These are phyloP conservation scores for Karalla daura DNA, from an alignment of 2,797 vertebrate genomes.

Conservation along the genomic window DNA sequence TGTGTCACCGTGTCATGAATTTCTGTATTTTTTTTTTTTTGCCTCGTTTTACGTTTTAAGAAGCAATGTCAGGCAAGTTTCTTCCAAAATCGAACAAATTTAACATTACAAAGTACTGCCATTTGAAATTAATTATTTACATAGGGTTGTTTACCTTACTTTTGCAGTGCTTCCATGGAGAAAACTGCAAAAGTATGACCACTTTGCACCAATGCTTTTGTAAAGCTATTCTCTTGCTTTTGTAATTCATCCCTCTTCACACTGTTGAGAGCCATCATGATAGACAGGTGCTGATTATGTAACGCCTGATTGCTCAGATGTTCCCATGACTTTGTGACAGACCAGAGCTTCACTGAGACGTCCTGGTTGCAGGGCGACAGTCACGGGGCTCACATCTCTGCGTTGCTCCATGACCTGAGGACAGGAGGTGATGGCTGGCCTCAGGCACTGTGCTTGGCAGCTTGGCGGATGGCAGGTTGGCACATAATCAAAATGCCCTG, in stretches of 20 bases:
- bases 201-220: no score
- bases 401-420: constrained; percentile 46
- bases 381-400: constrained; percentile 35
- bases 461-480: constrained; percentile 50
- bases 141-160: no score
- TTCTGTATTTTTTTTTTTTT: constrained; percentile 1
- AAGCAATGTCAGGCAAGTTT: no score
- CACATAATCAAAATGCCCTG: constrained; percentile 50
- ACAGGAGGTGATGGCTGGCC: constrained; percentile 36
- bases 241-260: no score
- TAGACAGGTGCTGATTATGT: constrained; percentile 1
- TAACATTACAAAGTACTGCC: no score
- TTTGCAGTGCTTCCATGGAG: no score
- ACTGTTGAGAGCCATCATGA: neutral
- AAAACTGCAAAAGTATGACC: no score
- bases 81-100: no score
- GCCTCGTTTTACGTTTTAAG: neutral
- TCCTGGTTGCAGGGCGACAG: constrained; percentile 46
- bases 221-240: no score
- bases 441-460: constrained; percentile 50
- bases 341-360: no score
- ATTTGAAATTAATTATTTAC: no score
- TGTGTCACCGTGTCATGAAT: neutral
- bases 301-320: constrained; percentile 13
- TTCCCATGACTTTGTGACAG: constrained; percentile 40